Base-by-base conservation (phyloP, 2,888 invertebrate species). In the Choristoneura rosaceana region DNA sequence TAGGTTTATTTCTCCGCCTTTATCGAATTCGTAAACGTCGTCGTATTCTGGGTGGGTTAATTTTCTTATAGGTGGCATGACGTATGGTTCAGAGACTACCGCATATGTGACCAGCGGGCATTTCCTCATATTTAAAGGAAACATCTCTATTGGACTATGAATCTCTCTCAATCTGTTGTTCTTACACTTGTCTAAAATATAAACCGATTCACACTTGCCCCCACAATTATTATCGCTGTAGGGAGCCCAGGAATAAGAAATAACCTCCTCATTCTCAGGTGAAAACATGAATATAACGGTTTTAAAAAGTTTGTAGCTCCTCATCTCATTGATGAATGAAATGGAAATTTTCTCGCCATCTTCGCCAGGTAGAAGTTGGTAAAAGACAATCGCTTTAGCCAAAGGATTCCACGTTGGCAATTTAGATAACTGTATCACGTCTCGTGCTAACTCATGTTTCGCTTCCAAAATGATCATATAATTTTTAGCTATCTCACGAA, bases 401-500 rank as follows among this genome's bases (percentile, higher is more conserved):
- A 93, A 86, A 74, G 94, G 94, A 83, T 94, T 94, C 94, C 94
- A 94, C 76, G 93, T 91, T 10, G 94, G 94, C 70, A 94, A 84
- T 81, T 89, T 91, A 76, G 90, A 91, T 76, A 94, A 82, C 81
- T 93, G 92, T 75, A 90, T 79, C 82, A 94, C 92, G 82, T 94
- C 92, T 78, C 91, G 87, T 76, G 81, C 85, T 58, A 94, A 82
- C 80, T 94, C 94, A 60, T 87, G 85, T 85, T 91, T 91, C 75
- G 92, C 89, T 84, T 94, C 93, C 76, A 94, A 86, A 85, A 94
- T 90, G 85, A 94, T 85, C 92, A 94, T 91, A 84, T 94, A 94
- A 88, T 94, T 94, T 86, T 94, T 94, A 71, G 94, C 94, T 86
- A 92, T 94, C 84, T 94, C 94, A 17, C 91, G 93, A 76, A 94